Evolutionary conservation across 2,797 vertebrate genomes (phyloP).

Genomic region (Cossypha heuglini): DNA sequence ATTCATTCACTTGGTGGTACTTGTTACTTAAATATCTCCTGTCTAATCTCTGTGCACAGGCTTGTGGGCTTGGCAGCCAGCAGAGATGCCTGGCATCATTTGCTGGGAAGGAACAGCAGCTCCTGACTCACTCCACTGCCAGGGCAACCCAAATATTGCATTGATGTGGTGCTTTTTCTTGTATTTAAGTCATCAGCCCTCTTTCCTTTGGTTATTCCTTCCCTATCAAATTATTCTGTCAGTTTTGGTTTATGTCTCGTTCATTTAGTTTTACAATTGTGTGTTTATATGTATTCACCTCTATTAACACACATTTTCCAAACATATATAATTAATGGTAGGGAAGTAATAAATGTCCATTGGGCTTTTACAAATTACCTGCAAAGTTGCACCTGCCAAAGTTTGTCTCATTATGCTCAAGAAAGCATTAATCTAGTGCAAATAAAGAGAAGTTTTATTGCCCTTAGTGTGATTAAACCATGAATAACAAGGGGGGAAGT

Average conservation of each 20-base stretch:
- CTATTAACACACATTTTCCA: background rate
- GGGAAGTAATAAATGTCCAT: background rate
- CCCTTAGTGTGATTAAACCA: background rate
- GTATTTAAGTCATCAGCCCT: background rate
- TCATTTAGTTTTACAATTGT: background rate
- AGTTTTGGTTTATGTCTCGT: background rate
- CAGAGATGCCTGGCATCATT: background rate
- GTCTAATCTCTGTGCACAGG: background rate
- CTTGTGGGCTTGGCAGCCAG: background rate
- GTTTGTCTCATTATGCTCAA: background rate
- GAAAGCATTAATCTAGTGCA: background rate
- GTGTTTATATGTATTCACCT: background rate
- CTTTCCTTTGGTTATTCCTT: background rate
- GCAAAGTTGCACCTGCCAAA: background rate
- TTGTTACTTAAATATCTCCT: background rate
- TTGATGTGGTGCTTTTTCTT: rapidly evolving
- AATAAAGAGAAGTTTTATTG: conserved; percentile 12
- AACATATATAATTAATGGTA: background rate
- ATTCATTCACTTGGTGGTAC: background rate
- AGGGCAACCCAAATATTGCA: background rate
- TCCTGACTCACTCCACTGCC: background rate
- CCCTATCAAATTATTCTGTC: background rate
- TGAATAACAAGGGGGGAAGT: background rate
- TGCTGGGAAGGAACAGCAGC: background rate
- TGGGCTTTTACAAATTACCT: background rate